Evolutionary conservation across 1,140 invertebrate species (phyloP), one percentile per base, ranked within the genome.

Genomic region (Copidosoma floridanum): DNA sequence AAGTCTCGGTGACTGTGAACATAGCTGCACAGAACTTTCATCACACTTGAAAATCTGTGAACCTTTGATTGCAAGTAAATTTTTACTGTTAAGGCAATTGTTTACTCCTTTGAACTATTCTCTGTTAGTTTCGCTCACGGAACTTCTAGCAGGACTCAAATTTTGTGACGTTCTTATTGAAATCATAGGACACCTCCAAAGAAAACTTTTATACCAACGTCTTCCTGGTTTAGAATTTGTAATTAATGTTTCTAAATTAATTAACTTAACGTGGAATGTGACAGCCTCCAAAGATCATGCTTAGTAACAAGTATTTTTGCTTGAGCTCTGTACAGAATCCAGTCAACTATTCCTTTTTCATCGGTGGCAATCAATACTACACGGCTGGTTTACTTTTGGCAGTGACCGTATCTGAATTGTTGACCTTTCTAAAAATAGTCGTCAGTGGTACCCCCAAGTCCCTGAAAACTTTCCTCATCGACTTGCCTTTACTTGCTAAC

Each of bases 11-110:
- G 56, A 69, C 63, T 69, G 68, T 51, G 74, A 71, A 60, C 71
- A 72, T 1, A 77, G 35, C 7, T 61, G 41, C 38, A 80, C 73
- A 43, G 58, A 63, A 12, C 71, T 73, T 65, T 79, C 76, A 58
- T 79, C 72, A 11, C 68, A 70, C 54, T 78, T 78, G 29, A 71
- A 73, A 32, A 75, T 64, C 35, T 67, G 57, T 3, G 38, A 35
- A 24, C 64, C 64, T 53, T 67, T 43, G 18, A 70, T 61, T 29
- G 69, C 48, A 12, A 38, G 40, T 24, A 63, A 60, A 14, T 63
- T 47, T 32, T 72, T 66, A 44, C 59, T 38, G 29, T 57, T 56
- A n/a, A 71, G 65, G 46, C 68, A 62, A 6, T 38, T 27, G 12
- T 53, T 21, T 23, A 68, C 44, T 55, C 69, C 66, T 40, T 38